Evolutionary conservation across 2,113 vertebrate species (phyloP).

Genomic region (Pseudorhombus dupliciocellatus): DNA sequence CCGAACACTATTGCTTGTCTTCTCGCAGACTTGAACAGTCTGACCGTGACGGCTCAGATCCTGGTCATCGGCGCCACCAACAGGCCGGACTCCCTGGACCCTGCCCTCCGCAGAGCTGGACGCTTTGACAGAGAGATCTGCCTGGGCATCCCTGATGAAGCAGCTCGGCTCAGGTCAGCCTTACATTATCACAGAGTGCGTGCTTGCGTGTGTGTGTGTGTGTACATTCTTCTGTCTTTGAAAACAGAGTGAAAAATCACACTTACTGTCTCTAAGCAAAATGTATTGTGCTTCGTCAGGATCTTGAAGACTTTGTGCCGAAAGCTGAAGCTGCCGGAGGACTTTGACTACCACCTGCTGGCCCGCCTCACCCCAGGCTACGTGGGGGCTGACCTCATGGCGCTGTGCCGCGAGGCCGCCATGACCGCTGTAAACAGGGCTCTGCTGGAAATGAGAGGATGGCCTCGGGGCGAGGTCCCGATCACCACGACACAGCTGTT

Average conservation of each 20-base stretch:
- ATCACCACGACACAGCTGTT: background rate
- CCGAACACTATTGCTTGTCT: constrained; percentile 4
- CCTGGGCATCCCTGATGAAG: constrained; percentile 94
- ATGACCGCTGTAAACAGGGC: constrained; percentile 87
- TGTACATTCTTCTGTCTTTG: background rate
- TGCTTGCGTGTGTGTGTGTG: no score
- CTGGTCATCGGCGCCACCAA: constrained; percentile 96
- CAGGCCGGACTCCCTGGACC: constrained; percentile 93
- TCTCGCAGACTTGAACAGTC: constrained; percentile 86
- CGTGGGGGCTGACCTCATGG: constrained; percentile 95
- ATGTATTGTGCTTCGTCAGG: constrained; percentile 71
- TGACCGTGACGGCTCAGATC: constrained; percentile 83
- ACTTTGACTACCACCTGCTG: constrained; percentile 84
- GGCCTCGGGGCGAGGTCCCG: background rate
- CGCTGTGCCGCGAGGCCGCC: constrained; percentile 93
- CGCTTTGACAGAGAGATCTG: constrained; percentile 96
- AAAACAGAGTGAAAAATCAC: background rate
- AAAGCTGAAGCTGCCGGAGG: constrained; percentile 86
- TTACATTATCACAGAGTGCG: background rate
- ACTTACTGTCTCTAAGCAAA: background rate
- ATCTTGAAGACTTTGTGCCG: constrained; percentile 93
- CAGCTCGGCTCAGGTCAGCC: constrained; percentile 86
- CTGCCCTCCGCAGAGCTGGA: constrained; percentile 92
- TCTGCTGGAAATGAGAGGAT: constrained; percentile 69
- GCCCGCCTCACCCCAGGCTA: constrained; percentile 93